phyloP scores from a whole-genome alignment of 2,113 vertebrate species.

The Rhynchomys soricoides region DNA sequence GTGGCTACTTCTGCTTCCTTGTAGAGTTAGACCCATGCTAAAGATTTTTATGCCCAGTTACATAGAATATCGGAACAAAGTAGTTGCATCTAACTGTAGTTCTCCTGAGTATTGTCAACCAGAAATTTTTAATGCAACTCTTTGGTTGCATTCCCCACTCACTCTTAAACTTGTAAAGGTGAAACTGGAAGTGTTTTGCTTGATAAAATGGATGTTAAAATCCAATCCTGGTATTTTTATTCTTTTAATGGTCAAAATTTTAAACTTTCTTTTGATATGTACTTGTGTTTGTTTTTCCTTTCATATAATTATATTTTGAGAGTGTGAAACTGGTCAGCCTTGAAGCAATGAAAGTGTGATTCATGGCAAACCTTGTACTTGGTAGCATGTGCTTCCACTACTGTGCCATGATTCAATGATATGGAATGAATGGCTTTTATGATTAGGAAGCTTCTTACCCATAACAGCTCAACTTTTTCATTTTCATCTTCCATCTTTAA shows the following conservation, averaged over 20 bases:
- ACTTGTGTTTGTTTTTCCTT: slow-evolving; percentile 34
- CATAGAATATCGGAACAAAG: neutral
- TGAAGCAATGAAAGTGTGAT: neutral
- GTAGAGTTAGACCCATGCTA: neutral
- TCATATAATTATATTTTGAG: neutral
- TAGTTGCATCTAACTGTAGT: neutral
- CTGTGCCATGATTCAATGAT: neutral
- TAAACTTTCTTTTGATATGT: neutral
- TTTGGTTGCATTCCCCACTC: neutral
- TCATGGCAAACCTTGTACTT: neutral
- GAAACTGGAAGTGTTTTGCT: neutral
- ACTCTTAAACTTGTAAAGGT: neutral
- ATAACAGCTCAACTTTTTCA: neutral
- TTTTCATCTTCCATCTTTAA: neutral
- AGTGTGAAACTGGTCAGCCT: neutral
- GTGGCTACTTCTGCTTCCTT: neutral
- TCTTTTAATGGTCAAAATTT: slow-evolving; percentile 24
- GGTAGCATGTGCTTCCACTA: neutral
- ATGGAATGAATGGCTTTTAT: neutral
- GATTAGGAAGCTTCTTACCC: neutral
- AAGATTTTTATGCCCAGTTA: neutral
- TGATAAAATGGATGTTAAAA: neutral
- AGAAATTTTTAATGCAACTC: neutral
- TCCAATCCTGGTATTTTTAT: neutral
- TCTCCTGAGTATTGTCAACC: neutral